Conservation (phyloP, 2,888 invertebrate genomes). For the Callosobruchus maculatus region DNA sequence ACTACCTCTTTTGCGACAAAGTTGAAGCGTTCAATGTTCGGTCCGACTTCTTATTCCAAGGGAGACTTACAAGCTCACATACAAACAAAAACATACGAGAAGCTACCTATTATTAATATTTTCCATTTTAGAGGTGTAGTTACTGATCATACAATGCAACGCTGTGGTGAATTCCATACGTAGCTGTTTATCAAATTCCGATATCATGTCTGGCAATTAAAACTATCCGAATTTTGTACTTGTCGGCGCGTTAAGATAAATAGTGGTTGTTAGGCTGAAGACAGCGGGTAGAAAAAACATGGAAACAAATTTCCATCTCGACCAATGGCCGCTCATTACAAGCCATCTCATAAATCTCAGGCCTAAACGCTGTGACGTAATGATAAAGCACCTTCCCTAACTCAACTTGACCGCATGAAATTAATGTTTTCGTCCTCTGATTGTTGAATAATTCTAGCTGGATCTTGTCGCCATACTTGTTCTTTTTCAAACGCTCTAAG, state of each 20-base stretch:
- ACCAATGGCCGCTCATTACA: constrained; percentile 11
- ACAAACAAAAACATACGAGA: too few relatives aligned
- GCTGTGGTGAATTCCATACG: background rate
- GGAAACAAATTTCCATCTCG: background rate
- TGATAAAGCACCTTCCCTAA: constrained; percentile 23
- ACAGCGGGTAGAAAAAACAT: background rate
- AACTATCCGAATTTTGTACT: background rate
- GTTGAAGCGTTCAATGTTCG: too few relatives aligned
- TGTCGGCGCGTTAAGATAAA: background rate
- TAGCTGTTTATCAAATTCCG: background rate
- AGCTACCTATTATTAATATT: too few relatives aligned
- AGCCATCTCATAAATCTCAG: constrained; percentile 13
- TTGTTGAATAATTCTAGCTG: background rate
- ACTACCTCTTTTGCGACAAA: too few relatives aligned
- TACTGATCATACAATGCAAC: background rate
- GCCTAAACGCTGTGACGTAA: constrained; percentile 14
- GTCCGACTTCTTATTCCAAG: too few relatives aligned
- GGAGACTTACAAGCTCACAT: too few relatives aligned
- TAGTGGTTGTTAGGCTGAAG: background rate
- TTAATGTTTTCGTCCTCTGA: background rate
- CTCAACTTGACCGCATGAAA: constrained; percentile 21
- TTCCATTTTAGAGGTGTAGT: too few relatives aligned
- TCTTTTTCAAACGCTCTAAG: background rate
- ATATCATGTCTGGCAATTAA: background rate
- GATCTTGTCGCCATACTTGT: background rate